Evolutionary conservation across 1,140 invertebrate genomes (phyloP).

Genomic region (Rhynchophorus ferrugineus): DNA sequence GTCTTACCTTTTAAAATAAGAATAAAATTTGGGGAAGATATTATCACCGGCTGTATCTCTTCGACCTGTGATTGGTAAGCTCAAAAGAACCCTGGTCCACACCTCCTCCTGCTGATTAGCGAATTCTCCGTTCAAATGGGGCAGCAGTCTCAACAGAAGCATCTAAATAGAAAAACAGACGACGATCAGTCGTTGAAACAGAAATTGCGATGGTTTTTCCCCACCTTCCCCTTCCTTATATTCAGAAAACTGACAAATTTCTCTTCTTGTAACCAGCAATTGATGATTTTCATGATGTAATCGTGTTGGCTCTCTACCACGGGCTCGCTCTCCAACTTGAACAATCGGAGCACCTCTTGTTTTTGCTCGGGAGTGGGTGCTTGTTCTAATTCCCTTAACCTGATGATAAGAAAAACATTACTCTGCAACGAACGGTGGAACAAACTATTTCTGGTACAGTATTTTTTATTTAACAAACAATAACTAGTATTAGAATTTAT

Average conservation of each 20-base stretch:
- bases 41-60: constrained; percentile 38
- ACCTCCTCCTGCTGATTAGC: constrained; percentile 32
- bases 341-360: constrained; percentile 42
- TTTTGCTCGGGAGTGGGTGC: constrained; percentile 49
- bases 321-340: constrained; percentile 38
- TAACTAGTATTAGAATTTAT: no score
- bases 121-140: constrained; percentile 37
- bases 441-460: not conserved
- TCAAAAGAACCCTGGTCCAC: constrained; percentile 34
- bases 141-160: constrained; percentile 51
- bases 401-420: constrained; percentile 14
- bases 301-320: constrained; percentile 43
- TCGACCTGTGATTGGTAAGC: constrained; percentile 36
- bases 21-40: constrained; percentile 36
- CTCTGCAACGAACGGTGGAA: not conserved
- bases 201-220: constrained; percentile 2
- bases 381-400: constrained; percentile 40
- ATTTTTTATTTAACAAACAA: no score
- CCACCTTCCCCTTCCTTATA: constrained; percentile 66
- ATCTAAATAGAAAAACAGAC: constrained; percentile 38
- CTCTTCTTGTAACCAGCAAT: constrained; percentile 56
- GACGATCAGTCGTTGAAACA: not conserved
- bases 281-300: constrained; percentile 52
- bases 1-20: constrained; percentile 36
- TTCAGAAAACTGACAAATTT: constrained; percentile 58